Percentiles rank a stretch among this genome's conserved stretches.
Conservation (phyloP, 2,888 invertebrate genomes). For the Vandiemenella viatica region DNA sequence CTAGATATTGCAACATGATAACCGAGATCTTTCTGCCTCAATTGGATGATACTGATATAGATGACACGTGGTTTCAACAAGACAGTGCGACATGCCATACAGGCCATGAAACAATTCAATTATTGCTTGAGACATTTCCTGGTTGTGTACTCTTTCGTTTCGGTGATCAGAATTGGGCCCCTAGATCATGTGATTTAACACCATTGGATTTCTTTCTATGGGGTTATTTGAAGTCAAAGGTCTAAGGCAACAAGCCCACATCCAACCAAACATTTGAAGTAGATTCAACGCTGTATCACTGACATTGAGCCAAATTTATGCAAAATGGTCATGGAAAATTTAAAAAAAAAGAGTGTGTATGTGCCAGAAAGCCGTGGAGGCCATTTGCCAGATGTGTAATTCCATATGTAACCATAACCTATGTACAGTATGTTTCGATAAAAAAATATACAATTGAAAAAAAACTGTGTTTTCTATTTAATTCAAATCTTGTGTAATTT, state of each 20-base stretch:
- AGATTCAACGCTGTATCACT: neutral
- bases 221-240: neutral
- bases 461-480: neutral
- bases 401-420: neutral
- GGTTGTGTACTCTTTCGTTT: neutral
- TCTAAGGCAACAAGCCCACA: neutral
- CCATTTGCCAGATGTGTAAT: neutral
- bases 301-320: neutral
- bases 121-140: neutral
- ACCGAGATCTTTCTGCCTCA: too few species aligned
- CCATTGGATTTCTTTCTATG: too few species aligned
- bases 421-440: neutral
- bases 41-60: too few species aligned
- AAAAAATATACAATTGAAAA: constrained; percentile 1
- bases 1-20: too few species aligned
- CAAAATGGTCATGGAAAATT: too few species aligned
- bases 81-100: neutral
- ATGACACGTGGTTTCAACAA: too few species aligned
- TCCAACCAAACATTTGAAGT: neutral
- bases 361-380: neutral
- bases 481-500: neutral
- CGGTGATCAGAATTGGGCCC: neutral
- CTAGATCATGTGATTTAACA: too few species aligned
- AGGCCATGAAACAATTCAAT: neutral
- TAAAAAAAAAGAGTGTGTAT: neutral